Percentiles rank a stretch among this genome's conserved stretches.
Conservation (phyloP, 2,113 vertebrate genomes). For the Pelvicachromis taeniatus region DNA sequence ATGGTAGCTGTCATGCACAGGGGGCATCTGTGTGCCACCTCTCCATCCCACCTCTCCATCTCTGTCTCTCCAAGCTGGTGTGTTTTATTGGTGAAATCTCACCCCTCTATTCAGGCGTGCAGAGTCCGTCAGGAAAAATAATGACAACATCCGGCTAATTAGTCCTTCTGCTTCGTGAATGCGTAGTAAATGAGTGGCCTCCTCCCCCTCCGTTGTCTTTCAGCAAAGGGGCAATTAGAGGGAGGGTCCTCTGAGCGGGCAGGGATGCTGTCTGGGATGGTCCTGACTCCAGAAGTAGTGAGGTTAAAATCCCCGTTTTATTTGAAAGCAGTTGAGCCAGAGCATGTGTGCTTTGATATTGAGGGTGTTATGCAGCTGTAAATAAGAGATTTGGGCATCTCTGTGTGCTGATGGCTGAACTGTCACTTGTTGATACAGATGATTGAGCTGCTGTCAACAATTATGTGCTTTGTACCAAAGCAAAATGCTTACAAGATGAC, state of each 20-base stretch:
- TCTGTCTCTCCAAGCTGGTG: background rate
- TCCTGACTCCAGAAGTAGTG: background rate
- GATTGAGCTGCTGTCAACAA: background rate
- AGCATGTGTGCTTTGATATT: background rate
- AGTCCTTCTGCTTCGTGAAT: slow-evolving; percentile 15
- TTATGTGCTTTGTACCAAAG: background rate
- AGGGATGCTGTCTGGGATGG: background rate
- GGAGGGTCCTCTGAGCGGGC: background rate
- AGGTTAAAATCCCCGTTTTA: background rate
- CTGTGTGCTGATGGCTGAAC: background rate
- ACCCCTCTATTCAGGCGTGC: background rate
- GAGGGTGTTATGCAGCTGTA: background rate
- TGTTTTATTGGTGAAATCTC: background rate
- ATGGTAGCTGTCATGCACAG: background rate
- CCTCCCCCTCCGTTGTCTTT: background rate
- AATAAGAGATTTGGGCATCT: background rate
- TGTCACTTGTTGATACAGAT: background rate
- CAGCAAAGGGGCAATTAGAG: slow-evolving; percentile 27
- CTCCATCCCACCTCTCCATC: background rate
- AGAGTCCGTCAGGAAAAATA: background rate
- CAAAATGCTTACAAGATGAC: background rate
- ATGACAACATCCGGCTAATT: slow-evolving; percentile 24
- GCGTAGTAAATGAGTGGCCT: background rate
- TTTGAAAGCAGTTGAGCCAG: background rate
- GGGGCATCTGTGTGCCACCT: background rate